Base-by-base conservation (phyloP, 1,140 invertebrate species). In the Calycopis cecrops region DNA sequence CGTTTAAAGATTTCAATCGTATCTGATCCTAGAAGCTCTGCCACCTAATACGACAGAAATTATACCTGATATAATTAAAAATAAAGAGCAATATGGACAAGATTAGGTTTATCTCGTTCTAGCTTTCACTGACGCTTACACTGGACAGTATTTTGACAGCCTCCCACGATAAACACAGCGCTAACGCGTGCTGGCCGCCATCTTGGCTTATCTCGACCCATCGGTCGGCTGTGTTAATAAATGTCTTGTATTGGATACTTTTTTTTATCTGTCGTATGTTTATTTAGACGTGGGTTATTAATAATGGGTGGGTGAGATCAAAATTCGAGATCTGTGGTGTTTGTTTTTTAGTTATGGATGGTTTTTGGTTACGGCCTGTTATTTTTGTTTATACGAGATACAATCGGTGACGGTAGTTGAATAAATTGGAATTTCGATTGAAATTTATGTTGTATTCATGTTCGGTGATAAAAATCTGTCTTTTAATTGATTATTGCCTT, bases 211-310 rank as follows among this genome's bases (percentile, higher is more conserved):
- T 86, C 81, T 50, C 9, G 48, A n/a, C 49, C 71, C 76, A 81
- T 63, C 67, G 74, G 70, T 61, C 65, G 59, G 51, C 65, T 67
- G 76, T 79, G 78, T 86, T 86, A 86, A 86, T 86, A 83, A 85
- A 86, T 85, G 76, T 79, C 78, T 83, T 71, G 73, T 78, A 83
- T 78, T 72, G 66, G 66, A 78, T 76, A 79, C 68, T 67, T 71
- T 73, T 76, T 76, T 75, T 73, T 71, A 67, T 62, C 53, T 60
- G 60, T 65, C 72, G 73, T 82, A 76, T 73, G 78, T 81, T 85
- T 85, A 86, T 84, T 86, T 86, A 77, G 79, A 86, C 77, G 78
- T 78, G 69, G 79, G 79, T 85, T 86, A 86, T 86, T 85, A 85
- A 82, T 84, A 85, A 82, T 83, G 78, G 71, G 78, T 78, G 71